Base-by-base conservation (phyloP, 2,888 invertebrate genomes). In the Lasioglossum calceatum region DNA sequence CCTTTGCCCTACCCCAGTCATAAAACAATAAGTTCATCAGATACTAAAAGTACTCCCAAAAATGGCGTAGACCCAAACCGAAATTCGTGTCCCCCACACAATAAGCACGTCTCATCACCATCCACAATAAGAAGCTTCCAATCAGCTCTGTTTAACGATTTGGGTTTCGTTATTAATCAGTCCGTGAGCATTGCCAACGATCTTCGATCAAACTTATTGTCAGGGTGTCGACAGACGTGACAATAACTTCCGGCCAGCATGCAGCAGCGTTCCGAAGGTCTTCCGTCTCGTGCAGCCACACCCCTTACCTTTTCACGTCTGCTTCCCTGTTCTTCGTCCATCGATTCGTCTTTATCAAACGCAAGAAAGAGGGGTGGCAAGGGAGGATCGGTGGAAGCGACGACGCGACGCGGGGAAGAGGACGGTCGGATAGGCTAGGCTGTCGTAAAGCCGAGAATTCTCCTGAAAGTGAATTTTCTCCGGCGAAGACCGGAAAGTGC, bases 401-500 rank as follows among this genome's bases (percentile, higher is more conserved):
- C 27, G 36, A 39, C 70, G 70, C 39, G 70, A 58, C 58, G 70
- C 23, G 36, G 64, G 23, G 12, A 32, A 19, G 19, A 64, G 39
- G 23, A 70, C 39, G 70, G 61, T 5, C 67, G 72, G 61, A 23
- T 70, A 64, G 75, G 36, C 64, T 70, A 64, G 75, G 47, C 64
- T 81, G 72, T 72, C 73, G 86, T 50, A 73, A 70, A 84, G 77
- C 82, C 85, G 86, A 85, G 89, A 92, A 91, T 90, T 91, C 86
- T 75, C 83, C 85, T 74, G 85, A 92, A 93, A 93, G 89, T 92
- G 88, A 91, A 92, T 94, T 93, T 92, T 87, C 91, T 87, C 67
- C 76, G 77, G 81, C 83, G 85, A 87, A 90, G 89, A 89, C 90
- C 89, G 89, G 81, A 89, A 93, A 92, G 92, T 92, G 91, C 90